These are phyloP conservation scores for Phoenicopterus ruber DNA, from an alignment of 2,113 vertebrate species.

Conservation along the genomic window DNA sequence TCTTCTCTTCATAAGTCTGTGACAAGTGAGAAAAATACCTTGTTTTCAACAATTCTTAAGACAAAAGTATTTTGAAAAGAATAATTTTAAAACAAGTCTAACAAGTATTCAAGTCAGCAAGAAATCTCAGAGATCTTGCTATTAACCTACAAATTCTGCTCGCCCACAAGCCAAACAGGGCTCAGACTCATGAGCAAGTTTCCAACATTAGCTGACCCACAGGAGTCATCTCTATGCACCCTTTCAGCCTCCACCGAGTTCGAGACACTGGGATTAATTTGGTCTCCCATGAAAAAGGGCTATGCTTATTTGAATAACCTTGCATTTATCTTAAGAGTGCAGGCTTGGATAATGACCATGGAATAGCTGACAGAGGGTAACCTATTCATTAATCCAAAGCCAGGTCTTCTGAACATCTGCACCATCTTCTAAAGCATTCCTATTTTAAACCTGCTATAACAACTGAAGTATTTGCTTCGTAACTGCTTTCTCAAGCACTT, in stretches of 20 bases:
- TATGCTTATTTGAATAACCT: neutral
- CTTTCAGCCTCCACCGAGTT: neutral
- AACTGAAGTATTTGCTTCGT: neutral
- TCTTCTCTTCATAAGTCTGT: neutral
- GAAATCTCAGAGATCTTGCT: neutral
- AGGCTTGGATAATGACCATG: neutral
- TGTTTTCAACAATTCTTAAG: neutral
- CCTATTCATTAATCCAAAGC: neutral
- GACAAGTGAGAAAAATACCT: neutral
- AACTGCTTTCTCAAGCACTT: neutral
- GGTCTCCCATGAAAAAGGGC: too few relatives aligned
- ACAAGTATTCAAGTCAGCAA: neutral
- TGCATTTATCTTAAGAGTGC: neutral
- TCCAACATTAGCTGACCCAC: neutral
- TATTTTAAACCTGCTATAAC: neutral
- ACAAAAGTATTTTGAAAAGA: neutral
- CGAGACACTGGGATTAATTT: neutral
- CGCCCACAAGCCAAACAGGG: neutral
- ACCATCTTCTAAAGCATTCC: neutral
- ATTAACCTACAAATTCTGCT: neutral
- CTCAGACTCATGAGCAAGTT: neutral
- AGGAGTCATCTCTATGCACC: neutral
- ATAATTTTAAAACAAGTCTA: neutral
- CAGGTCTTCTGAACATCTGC: neutral
- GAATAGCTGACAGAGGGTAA: neutral